These are phyloP conservation scores for Taenioides sp. DNA, from an alignment of 2,797 vertebrate species.

Conservation along the genomic window DNA sequence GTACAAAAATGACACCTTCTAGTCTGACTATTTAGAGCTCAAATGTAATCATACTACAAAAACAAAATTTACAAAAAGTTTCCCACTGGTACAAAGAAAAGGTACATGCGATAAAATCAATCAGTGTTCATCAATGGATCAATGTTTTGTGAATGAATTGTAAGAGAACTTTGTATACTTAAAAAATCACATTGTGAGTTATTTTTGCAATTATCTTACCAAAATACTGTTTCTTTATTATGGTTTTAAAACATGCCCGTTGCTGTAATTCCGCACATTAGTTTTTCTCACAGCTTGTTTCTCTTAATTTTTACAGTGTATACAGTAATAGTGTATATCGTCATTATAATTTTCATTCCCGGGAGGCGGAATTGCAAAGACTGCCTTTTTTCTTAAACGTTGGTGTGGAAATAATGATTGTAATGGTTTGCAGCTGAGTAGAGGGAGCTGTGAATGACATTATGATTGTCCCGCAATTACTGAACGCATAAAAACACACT, in stretches of 20 bases:
- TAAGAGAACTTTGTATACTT: background rate
- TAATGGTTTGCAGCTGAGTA: slow-evolving; percentile 84
- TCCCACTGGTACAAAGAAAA: background rate
- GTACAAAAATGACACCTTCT: background rate
- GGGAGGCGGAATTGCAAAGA: slow-evolving; percentile 64
- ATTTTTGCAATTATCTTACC: background rate
- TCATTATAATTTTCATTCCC: slow-evolving; percentile 72
- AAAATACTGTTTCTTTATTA: slow-evolving; percentile 48
- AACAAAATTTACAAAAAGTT: no score
- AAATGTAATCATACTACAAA: background rate
- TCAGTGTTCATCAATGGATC: background rate
- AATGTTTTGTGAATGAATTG: background rate
- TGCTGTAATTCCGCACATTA: slow-evolving; percentile 36
- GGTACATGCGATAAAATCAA: background rate
- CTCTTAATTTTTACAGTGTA: slow-evolving; percentile 37
- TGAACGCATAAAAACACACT: slow-evolving; percentile 74
- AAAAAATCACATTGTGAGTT: background rate
- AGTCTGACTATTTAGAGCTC: background rate
- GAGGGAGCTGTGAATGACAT: slow-evolving; percentile 81
- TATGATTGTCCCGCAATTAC: slow-evolving; percentile 81
- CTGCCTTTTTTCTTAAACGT: slow-evolving; percentile 49
- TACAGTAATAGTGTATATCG: slow-evolving; percentile 53
- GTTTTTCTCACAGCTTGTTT: slow-evolving; percentile 38
- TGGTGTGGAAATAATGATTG: slow-evolving; percentile 82
- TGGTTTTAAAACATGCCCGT: slow-evolving; percentile 58